Evolutionary conservation across 2,888 invertebrate genomes (phyloP).

Genomic region (Drosophila falleni): DNA sequence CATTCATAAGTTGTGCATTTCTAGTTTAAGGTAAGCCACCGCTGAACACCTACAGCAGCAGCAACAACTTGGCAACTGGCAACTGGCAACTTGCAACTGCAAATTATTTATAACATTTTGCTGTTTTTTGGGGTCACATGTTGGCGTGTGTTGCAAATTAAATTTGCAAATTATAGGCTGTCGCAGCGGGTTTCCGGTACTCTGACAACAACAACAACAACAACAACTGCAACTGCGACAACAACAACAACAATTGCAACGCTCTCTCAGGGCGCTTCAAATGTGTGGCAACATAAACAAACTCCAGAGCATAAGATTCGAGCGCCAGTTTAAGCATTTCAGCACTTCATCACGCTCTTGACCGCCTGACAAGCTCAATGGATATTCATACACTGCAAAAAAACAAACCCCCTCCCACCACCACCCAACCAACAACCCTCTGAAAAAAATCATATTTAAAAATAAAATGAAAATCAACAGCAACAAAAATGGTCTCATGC

Average conservation of each 20-base stretch:
- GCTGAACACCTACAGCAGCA: conserved; percentile 69
- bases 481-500: conserved; percentile 65
- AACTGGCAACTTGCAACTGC: conserved; percentile 57
- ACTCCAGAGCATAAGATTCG: conserved; percentile 37
- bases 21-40: conserved; percentile 82
- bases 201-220: conserved; percentile 32
- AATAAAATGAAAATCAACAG: conserved; percentile 28
- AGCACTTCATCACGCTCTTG: conserved; percentile 73
- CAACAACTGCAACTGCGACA: conserved; percentile 24
- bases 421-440: conserved; percentile 6
- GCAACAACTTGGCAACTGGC: conserved; percentile 15
- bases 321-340: conserved; percentile 54
- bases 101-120: conserved; percentile 78
- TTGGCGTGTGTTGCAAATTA: conserved; percentile 82
- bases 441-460: conserved; percentile 13
- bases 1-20: conserved; percentile 70
- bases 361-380: conserved; percentile 72
- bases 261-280: conserved; percentile 49
- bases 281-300: conserved; percentile 72
- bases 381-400: conserved; percentile 58
- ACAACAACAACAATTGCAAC: conserved; percentile 12
- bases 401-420: neutral
- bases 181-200: conserved; percentile 78
- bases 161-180: conserved; percentile 82
- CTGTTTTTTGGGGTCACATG: conserved; percentile 78